Evolutionary conservation across 2,113 vertebrate genomes (phyloP).

Genomic region (Meriones unguiculatus): DNA sequence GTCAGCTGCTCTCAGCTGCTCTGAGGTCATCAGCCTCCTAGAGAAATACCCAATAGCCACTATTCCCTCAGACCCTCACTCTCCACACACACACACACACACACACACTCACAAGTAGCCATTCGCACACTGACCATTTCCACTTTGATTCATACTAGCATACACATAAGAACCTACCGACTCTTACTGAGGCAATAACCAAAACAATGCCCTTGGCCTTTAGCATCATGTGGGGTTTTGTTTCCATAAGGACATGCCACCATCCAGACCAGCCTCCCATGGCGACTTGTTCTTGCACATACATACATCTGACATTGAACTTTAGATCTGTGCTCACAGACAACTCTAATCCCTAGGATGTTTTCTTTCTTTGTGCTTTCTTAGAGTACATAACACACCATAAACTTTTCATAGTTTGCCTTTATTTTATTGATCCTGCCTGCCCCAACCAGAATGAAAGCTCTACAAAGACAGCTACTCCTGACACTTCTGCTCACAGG

Average conservation of each 20-base stretch:
- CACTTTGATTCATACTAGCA: background rate
- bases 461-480: background rate
- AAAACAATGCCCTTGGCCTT: constrained; percentile 10
- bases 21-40: constrained; percentile 19
- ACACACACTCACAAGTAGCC: background rate
- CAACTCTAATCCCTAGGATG: background rate
- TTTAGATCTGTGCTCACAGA: background rate
- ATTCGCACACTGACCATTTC: background rate
- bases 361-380: background rate
- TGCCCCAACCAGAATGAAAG: background rate
- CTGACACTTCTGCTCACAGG: background rate
- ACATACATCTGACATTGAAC: background rate
- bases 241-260: background rate
- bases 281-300: background rate
- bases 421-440: background rate
- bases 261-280: background rate
- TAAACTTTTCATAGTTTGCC: background rate
- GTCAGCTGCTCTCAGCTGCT: background rate
- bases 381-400: background rate
- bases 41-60: background rate
- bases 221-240: background rate
- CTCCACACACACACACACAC: background rate
- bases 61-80: background rate
- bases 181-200: background rate
- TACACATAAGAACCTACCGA: background rate